Conservation (phyloP, 2,797 vertebrate species). For the Micropoecilia bifurca region DNA sequence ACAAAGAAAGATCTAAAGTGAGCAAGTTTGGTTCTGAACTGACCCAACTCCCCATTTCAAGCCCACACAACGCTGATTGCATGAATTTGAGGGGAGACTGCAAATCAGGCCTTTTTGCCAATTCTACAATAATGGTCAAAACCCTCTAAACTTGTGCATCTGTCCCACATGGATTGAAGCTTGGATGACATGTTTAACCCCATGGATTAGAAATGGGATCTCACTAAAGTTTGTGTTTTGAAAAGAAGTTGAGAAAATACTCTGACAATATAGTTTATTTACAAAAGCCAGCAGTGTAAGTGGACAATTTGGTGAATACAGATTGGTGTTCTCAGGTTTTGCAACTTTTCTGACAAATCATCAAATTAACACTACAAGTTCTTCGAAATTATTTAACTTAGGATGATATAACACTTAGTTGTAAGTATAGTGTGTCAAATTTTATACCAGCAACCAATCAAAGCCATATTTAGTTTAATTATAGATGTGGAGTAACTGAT, state of each 20-base stretch:
- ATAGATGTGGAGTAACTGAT: neutral
- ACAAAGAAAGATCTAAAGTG: neutral
- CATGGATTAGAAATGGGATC: neutral
- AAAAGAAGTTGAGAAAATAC: neutral
- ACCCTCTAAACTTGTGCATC: too few species aligned
- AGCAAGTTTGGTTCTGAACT: neutral
- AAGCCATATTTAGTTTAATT: neutral
- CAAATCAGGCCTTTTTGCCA: neutral
- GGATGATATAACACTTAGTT: neutral
- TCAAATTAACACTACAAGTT: neutral
- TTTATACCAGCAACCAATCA: neutral
- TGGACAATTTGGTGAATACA: neutral
- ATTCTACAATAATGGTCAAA: neutral
- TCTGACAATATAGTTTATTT: neutral
- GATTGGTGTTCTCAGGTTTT: neutral
- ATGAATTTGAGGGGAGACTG: neutral
- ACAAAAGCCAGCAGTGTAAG: neutral
- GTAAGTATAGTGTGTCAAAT: neutral
- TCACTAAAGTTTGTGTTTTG: neutral
- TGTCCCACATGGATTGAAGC: too few species aligned
- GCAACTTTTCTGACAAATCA: neutral
- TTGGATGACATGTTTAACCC: neutral
- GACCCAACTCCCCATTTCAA: neutral
- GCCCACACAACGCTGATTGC: neutral
- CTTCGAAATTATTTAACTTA: neutral